Conservation (phyloP, 2,797 vertebrate genomes). For the Galago senegalensis region DNA sequence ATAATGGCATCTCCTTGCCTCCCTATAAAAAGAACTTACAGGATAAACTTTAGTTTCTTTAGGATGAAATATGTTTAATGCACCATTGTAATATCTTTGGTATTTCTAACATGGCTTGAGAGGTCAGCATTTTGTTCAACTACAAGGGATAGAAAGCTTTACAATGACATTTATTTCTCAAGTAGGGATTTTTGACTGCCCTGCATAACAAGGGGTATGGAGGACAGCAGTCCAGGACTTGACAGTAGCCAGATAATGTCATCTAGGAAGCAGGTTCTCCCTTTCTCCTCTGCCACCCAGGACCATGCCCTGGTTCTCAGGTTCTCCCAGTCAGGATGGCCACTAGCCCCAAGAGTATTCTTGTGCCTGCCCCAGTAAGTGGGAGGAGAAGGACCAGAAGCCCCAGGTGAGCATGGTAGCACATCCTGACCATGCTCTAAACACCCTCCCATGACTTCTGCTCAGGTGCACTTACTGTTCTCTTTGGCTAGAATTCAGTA, state of each 20-base stretch:
- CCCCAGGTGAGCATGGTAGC: not conserved
- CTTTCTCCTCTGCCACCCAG: not conserved
- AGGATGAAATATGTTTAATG: not conserved
- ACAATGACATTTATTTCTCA: constrained; percentile 11
- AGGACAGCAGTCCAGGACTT: not conserved
- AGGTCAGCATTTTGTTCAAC: constrained; percentile 5
- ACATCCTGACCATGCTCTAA: not conserved
- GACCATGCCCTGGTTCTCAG: not conserved
- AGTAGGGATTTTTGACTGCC: constrained; percentile 16
- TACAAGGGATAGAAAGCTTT: not conserved
- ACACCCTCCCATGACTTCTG: not conserved
- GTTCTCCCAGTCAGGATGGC: not conserved
- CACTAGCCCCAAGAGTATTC: not conserved
- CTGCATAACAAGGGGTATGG: not conserved
- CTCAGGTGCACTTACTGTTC: not conserved
- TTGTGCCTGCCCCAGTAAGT: not conserved
- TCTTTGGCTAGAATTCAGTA: not conserved
- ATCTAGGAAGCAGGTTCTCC: not conserved
- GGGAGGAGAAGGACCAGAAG: not conserved
- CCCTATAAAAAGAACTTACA: not conserved
- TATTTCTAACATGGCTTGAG: constrained; percentile 38
- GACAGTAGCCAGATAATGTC: not conserved
- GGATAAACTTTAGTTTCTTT: constrained; percentile 42
- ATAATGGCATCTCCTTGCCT: not conserved
- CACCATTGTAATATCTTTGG: not conserved